Base-by-base conservation (phyloP, 1,140 invertebrate genomes). In the Caerostris extrusa region DNA sequence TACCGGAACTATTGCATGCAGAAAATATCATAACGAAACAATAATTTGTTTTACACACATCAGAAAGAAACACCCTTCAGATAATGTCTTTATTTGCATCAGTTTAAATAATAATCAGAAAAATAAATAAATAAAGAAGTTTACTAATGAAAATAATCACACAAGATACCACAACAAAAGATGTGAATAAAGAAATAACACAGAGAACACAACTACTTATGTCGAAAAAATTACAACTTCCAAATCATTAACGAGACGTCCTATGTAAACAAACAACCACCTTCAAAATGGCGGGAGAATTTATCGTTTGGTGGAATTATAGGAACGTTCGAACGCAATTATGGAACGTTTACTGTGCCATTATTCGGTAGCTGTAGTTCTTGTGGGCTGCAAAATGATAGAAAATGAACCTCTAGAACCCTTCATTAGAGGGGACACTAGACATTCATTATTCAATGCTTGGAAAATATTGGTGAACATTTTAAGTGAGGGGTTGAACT, bases 271-370 rank as follows among this genome's bases (percentile, higher is more conserved):
- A 58, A 87, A 87, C 57, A 60, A 60, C 57, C 17, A 60, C 19
- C n/a, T 61, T 87, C 58, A 60, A n/a, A 77, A 3, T 58, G 6
- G 3, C n/a, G 34, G 58, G 57, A 60, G 17, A 87, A 50, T 69
- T 89, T 89, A 89, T 89, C 87, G 87, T 89, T 53, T 69, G 71
- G 19, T 7, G 64, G 64, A 89, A 89, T 89, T 69, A 89, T 19
- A 89, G 87, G 64, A 71, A 53, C 17, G 50, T 14, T 34, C 64
- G 50, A 19, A 64, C 17, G 61, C 71, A 89, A 89, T 89, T 89
- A 89, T 89, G 53, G 87, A 89, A 69, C 87, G 87, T 50, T 67
- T 61, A 60, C 82, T 19, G n/a, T 56, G 53, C 12, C 34, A 89
- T 89, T 89, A 89, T 89, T 61, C 87, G 34, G 87, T 89, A 89